Base-by-base conservation (phyloP, 1,140 invertebrate species). In the Drosophila chauvacae region DNA sequence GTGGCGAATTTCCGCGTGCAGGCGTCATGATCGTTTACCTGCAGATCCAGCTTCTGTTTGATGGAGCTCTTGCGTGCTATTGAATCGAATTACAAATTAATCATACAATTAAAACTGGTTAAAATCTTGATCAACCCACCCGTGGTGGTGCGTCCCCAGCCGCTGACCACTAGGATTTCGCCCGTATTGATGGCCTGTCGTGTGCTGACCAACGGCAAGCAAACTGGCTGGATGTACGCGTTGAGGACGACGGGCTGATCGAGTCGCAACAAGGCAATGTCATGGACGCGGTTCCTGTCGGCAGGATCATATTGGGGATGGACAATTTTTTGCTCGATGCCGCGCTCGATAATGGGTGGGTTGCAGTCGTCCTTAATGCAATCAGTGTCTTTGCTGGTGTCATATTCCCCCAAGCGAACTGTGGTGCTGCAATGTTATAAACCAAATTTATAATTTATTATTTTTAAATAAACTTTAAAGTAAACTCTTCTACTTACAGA, bases 251-350 rank as follows among this genome's bases (percentile, higher is more conserved):
- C 95, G n/a, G 96, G 95, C 71, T 65, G 72, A 78, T 96, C 96
- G 1, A 98, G 93, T 16, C 96, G 93, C 39, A 98, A 86, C 20
- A 98, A 78, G 0, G 96, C 96, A 56, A 97, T 96, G 80, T 98
- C 97, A 90, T 97, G 63, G 56, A 80, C 57, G 41, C 80, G 74
- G 59, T 91, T 37, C 11, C 23, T 61, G 37, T 68, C 82, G 7
- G 39, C 37, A 0, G 77, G 45, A 68, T 85, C 71, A 53, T 93
- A 94, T 9, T 91, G 39, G 2, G 92, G 91, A 81, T 94, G 93
- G 3, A 81, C 44, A n/a, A 91, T 91, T 11, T 86, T 60, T 63
- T 92, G 64, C 42, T 94, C 91, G 4, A 93, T 50, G 7, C 58
- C 81, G 11, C 93, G 23, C 53, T 93, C 81, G 7, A 91, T 26